Evolutionary conservation across 2,888 invertebrate species (phyloP).

Genomic region (Amphiduros pacificus): DNA sequence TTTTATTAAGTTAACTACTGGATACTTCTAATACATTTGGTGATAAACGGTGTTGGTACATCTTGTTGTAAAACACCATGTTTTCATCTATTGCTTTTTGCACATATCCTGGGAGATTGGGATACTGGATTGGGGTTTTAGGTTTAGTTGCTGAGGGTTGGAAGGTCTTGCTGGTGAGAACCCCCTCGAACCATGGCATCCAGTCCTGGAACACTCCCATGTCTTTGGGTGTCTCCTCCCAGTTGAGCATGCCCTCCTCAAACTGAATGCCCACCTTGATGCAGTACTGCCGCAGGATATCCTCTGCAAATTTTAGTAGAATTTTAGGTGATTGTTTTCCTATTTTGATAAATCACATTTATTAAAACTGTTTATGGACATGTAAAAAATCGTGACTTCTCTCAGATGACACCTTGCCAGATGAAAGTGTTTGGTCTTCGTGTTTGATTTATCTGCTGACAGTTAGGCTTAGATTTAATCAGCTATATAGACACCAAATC

Average conservation of each 20-base stretch:
- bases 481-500: too few species aligned
- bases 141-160: slow-evolving; percentile 37
- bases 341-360: too few species aligned
- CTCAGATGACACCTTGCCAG: too few species aligned
- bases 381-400: too few species aligned
- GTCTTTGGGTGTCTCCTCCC: slow-evolving; percentile 34
- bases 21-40: too few species aligned
- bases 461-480: too few species aligned
- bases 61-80: slow-evolving; percentile 31
- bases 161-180: slow-evolving; percentile 35
- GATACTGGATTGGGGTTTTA: slow-evolving; percentile 27
- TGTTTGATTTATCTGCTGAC: too few species aligned
- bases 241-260: slow-evolving; percentile 37
- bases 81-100: slow-evolving; percentile 34
- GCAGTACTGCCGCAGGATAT: slow-evolving; percentile 34
- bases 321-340: too few species aligned
- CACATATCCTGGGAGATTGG: slow-evolving; percentile 33
- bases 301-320: slow-evolving; percentile 31
- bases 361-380: too few species aligned
- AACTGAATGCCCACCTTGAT: slow-evolving; percentile 31
- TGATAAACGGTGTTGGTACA: slow-evolving; percentile 29
- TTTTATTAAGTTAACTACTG: too few species aligned
- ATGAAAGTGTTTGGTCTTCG: too few species aligned
- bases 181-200: slow-evolving; percentile 41
- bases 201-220: slow-evolving; percentile 35